These are phyloP conservation scores for Stenopsyche tienmushanensis DNA, from an alignment of 1,140 invertebrate species.

Conservation along the genomic window DNA sequence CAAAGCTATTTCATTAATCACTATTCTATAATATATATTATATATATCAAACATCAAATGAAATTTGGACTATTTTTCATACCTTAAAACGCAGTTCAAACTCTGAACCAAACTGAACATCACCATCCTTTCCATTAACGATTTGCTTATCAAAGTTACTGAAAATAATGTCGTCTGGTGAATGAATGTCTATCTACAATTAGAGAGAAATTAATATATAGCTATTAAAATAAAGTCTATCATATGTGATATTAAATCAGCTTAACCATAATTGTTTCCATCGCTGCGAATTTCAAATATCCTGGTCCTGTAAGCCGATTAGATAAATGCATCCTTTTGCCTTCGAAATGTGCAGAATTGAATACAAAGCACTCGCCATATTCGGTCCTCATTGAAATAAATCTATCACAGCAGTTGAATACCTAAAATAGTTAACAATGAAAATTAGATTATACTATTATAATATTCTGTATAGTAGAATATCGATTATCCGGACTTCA, in stretches of 20 bases:
- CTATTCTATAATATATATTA: no score
- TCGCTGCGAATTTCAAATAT: constrained; percentile 36
- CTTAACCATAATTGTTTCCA: constrained; percentile 35
- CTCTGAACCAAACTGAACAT: constrained; percentile 30
- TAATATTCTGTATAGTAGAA: no score
- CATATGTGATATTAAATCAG: no score
- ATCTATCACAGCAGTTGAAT: constrained; percentile 56
- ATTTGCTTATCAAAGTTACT: constrained; percentile 36
- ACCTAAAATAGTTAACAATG: constrained; percentile 39
- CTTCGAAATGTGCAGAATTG: constrained; percentile 48
- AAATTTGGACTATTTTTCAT: no score
- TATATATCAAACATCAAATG: no score
- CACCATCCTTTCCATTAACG: constrained; percentile 26
- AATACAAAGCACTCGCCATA: constrained; percentile 54
- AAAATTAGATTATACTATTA: neutral
- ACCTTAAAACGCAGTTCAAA: constrained; percentile 32
- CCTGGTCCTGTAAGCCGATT: constrained; percentile 34
- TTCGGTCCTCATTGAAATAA: constrained; percentile 54
- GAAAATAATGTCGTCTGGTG: constrained; percentile 34
- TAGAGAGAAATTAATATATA: neutral
- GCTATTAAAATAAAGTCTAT: no score
- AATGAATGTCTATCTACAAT: constrained; percentile 35
- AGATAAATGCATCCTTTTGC: constrained; percentile 29
- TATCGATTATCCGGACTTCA: no score
- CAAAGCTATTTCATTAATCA: no score